phyloP scores from a whole-genome alignment of 2,113 vertebrate species.

The Platycercus adscitus region DNA sequence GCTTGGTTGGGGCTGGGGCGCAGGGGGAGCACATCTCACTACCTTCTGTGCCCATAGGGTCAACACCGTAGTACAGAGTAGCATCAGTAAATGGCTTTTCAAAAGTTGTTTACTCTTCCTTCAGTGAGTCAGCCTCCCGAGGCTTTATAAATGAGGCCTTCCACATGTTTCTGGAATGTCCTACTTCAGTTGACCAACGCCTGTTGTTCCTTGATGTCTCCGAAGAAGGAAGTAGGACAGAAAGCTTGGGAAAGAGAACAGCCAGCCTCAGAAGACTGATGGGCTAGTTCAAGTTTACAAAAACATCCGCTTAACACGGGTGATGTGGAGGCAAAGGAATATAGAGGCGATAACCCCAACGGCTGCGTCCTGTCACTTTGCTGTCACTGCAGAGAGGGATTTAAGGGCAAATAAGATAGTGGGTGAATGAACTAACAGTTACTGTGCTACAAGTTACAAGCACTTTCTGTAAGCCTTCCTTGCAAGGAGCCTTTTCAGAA shows the following conservation, averaged over 20 bases:
- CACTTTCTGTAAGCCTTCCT: neutral
- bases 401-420: neutral
- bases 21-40: rapidly evolving
- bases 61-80: neutral
- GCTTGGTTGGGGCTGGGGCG: rapidly evolving
- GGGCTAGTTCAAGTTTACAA: neutral
- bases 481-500: neutral
- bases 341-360: neutral
- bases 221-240: neutral
- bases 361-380: slow-evolving; percentile 16
- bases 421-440: slow-evolving; percentile 34
- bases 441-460: neutral
- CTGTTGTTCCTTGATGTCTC: neutral
- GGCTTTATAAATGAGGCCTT: neutral
- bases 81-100: neutral
- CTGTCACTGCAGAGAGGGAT: neutral
- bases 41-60: neutral
- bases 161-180: neutral
- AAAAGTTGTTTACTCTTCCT: neutral
- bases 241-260: neutral
- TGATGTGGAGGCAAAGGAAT: neutral
- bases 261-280: neutral
- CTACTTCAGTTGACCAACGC: neutral
- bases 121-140: neutral
- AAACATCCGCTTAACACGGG: neutral